Conservation (phyloP, 2,797 vertebrate species). For the Aplochiton taeniatus region DNA sequence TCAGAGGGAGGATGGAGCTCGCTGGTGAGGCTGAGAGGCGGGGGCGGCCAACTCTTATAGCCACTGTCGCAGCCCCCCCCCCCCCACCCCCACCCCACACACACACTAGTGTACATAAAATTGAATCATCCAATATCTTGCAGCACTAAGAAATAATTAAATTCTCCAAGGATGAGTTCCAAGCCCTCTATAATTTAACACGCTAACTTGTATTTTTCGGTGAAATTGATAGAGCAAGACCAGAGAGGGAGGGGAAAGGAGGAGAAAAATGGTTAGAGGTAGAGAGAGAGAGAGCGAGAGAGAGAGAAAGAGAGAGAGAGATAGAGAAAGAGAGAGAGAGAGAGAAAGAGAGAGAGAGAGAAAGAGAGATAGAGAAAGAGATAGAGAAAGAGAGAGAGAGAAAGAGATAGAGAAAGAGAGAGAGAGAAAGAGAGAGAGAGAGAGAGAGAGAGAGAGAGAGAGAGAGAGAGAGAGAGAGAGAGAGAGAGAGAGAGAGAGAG, state of each 20-base stretch:
- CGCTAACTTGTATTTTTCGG: conserved; percentile 30
- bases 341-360: not conserved
- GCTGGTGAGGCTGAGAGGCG: conserved; percentile 17
- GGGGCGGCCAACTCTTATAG: conserved; percentile 29
- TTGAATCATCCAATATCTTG: conserved; percentile 46
- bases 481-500: not conserved
- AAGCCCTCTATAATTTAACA: conserved; percentile 44
- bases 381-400: not conserved
- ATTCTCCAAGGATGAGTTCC: conserved; percentile 38
- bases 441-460: not conserved
- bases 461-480: not conserved
- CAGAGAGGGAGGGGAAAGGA: too few species aligned
- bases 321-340: not conserved
- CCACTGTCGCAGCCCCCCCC: too few species aligned
- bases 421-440: too few species aligned
- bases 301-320: not conserved
- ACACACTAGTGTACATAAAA: conserved; percentile 24
- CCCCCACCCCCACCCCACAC: not conserved
- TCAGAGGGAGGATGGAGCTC: conserved; percentile 21
- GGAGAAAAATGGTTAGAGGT: too few species aligned
- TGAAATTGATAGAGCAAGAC: not conserved
- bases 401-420: not conserved
- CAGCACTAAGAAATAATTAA: conserved; percentile 47
- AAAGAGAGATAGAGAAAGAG: not conserved
- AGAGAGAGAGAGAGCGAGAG: not conserved